Evolutionary conservation across 2,888 invertebrate species (phyloP).

Genomic region (Drosophila niveifrons): DNA sequence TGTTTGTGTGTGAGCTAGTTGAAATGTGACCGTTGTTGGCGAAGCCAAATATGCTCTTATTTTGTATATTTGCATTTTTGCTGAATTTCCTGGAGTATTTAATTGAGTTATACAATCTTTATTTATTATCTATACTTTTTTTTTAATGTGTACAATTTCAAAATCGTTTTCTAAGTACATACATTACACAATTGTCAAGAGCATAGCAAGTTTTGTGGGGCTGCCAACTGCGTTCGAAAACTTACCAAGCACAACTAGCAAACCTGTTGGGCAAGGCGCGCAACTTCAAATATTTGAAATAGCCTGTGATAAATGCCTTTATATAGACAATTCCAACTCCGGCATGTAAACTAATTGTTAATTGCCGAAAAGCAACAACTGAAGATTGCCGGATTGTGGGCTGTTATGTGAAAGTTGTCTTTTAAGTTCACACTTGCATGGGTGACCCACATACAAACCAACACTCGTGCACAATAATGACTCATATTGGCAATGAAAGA

Average conservation of each 20-base stretch:
- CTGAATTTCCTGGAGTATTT: not conserved
- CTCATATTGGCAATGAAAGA: constrained; percentile 36
- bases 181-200: not conserved
- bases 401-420: not conserved
- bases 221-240: constrained; percentile 44
- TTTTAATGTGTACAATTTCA: not conserved
- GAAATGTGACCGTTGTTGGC: constrained; percentile 39
- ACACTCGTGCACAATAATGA: constrained; percentile 24
- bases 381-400: not conserved
- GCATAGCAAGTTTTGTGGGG: not conserved
- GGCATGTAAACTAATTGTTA: not conserved
- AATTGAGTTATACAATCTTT: not conserved
- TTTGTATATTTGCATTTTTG: constrained; percentile 18
- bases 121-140: not conserved
- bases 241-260: not conserved
- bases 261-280: not conserved
- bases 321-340: not conserved
- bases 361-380: not conserved
- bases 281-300: not conserved
- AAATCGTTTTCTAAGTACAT: too few species aligned
- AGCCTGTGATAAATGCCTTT: not conserved
- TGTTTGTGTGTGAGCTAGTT: constrained; percentile 36
- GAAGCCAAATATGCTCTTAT: constrained; percentile 14
- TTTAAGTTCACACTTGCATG: constrained; percentile 22
- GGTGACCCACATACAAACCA: not conserved